These are phyloP conservation scores for Leptopilina clavipes DNA, from an alignment of 1,140 invertebrate genomes.

Conservation along the genomic window DNA sequence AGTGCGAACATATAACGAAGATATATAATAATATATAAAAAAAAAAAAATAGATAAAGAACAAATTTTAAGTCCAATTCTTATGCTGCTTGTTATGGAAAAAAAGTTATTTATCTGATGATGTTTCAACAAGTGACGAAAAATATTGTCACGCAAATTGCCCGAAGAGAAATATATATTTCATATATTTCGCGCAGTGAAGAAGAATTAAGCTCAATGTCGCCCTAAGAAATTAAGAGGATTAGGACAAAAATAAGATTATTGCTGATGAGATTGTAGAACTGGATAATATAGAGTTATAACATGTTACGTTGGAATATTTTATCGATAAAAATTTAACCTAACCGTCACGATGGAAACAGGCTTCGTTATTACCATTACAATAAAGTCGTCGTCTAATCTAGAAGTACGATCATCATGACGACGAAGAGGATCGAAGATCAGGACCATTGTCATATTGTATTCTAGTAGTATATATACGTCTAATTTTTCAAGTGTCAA, in stretches of 20 bases:
- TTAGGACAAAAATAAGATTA: neutral
- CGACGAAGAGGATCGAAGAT: constrained; percentile 2
- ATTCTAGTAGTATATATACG: neutral
- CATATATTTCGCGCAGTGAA: too few relatives aligned
- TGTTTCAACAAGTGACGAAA: too few relatives aligned
- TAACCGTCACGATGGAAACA: constrained; percentile 24
- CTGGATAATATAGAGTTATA: constrained; percentile 3
- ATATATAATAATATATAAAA: too few relatives aligned
- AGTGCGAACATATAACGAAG: constrained; percentile 10
- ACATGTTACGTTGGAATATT: neutral
- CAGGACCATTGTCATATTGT: constrained; percentile 19
- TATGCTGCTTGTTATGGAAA: too few relatives aligned
- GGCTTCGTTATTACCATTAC: constrained; percentile 30
- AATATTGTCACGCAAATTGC: too few relatives aligned
- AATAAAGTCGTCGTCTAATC: constrained; percentile 25
- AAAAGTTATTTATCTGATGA: too few relatives aligned
- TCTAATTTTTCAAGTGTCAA: neutral
- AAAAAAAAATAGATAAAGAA: neutral
- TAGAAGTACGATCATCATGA: neutral
- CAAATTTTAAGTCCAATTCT: too few relatives aligned
- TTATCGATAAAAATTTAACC: constrained; percentile 19
- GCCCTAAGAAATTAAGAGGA: constrained; percentile 9
- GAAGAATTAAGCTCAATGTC: too few relatives aligned
- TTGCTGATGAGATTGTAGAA: neutral
- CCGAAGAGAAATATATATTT: too few relatives aligned